Base-by-base conservation (phyloP, 2,888 invertebrate genomes). In the Caenorhabditis sp. region DNA sequence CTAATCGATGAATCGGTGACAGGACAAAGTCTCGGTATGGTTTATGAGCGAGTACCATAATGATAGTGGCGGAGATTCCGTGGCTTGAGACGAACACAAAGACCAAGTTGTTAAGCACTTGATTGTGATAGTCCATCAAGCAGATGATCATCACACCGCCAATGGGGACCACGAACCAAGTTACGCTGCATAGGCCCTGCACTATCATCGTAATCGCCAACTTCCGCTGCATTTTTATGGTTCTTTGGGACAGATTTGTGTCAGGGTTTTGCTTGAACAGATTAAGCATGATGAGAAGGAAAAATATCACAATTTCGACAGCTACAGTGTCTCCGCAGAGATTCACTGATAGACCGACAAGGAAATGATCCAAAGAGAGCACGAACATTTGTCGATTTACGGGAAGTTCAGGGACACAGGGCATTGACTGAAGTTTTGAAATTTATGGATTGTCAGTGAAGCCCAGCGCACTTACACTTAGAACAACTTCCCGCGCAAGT, bases 21-120 rank as follows among this genome's bases (percentile, higher is more conserved):
- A 53, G 15, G 6, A 22, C 18, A 44, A 56, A 67, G 26, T 55
- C 55, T 4, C 56, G 40, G 44, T 71, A 71, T 11, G 70, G 70
- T 1, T 40, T 53, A 26, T 71, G 70, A 44, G 40, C 24, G 5
- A 61, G 32, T 9, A 71, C 40, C 70, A 62, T 71, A 1, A 71
- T 55, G 8, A 71, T 40, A 28, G 62, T 71, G 11, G 70, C 53
- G 15, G 6, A 18, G 15, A 28, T 26, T 5, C 70, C 70, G 37
- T 71, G 70, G 11, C 13, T 4, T 0, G 53, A n/a, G 0, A 71
- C 8, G 13, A 53, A 13, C 5, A 71, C 15, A 2, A 62, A 40
- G 2, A 58, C 28, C 3, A 71, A 22, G 55, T 71, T 71, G 44
- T 71, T 71, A 28, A 40, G 11, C 5, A 37, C 40, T 24, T 71